phyloP scores from a whole-genome alignment of 2,113 vertebrate species.

The Centropristis striata region DNA sequence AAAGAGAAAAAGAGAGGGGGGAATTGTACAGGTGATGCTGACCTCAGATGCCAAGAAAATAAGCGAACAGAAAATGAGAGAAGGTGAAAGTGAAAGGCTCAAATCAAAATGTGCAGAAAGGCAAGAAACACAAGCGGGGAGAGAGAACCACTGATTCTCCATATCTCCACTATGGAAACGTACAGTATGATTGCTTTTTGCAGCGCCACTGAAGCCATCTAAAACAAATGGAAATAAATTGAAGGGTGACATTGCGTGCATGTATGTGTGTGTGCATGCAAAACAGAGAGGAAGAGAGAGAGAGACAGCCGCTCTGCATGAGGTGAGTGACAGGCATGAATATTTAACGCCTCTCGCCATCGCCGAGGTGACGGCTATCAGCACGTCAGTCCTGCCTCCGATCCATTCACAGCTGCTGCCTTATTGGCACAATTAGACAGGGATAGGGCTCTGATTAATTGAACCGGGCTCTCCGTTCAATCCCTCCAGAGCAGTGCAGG shows the following conservation, averaged over 20 bases:
- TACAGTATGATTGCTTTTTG: slow-evolving; percentile 46
- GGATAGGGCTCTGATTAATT: slow-evolving; percentile 69
- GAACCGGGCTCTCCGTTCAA: slow-evolving; percentile 56
- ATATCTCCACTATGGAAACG: slow-evolving; percentile 15
- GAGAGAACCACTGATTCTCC: slow-evolving; percentile 2
- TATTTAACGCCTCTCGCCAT: slow-evolving; percentile 79
- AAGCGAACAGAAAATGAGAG: slow-evolving; percentile 30
- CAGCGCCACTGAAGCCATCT: slow-evolving; percentile 40
- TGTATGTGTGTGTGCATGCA: neutral
- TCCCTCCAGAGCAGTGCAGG: slow-evolving; percentile 40
- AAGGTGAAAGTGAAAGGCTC: slow-evolving; percentile 34
- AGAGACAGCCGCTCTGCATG: slow-evolving; percentile 46
- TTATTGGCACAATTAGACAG: slow-evolving; percentile 81
- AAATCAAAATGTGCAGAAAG: slow-evolving; percentile 24
- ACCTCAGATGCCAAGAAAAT: slow-evolving; percentile 17
- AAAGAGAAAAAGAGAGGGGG: no score
- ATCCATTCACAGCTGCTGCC: slow-evolving; percentile 73
- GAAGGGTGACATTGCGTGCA: slow-evolving; percentile 20
- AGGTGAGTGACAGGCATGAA: slow-evolving; percentile 83
- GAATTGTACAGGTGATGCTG: slow-evolving; percentile 10
- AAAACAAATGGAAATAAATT: slow-evolving; percentile 52
- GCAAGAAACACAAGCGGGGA: neutral
- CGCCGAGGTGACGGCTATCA: slow-evolving; percentile 75
- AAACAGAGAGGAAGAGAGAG: neutral
- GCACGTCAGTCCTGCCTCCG: slow-evolving; percentile 61